These are phyloP conservation scores for Caenorhabditis wallacei DNA, from an alignment of 2,888 invertebrate species.

Conservation along the genomic window DNA sequence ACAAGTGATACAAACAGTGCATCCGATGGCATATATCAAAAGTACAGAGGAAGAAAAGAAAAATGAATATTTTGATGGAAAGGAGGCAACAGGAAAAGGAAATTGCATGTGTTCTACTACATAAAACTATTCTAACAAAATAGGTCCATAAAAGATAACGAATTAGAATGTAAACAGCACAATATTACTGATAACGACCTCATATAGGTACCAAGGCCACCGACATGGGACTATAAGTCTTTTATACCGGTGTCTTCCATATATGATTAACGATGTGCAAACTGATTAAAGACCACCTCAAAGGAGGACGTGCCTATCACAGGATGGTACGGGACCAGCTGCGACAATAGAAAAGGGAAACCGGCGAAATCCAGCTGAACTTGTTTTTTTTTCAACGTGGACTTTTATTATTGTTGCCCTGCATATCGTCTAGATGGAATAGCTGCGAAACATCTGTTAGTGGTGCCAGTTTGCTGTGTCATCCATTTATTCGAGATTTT, in stretches of 20 bases:
- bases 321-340: background rate
- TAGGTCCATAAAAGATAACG: too few relatives aligned
- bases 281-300: background rate
- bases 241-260: slow-evolving; percentile 17
- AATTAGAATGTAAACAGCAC: slow-evolving; percentile 6
- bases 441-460: background rate
- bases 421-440: background rate
- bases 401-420: background rate
- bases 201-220: background rate
- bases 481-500: background rate
- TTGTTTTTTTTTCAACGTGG: background rate
- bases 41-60: too few relatives aligned
- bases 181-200: slow-evolving; percentile 14
- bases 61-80: too few relatives aligned
- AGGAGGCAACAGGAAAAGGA: too few relatives aligned
- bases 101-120: too few relatives aligned
- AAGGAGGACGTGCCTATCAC: background rate
- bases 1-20: too few relatives aligned
- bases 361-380: background rate
- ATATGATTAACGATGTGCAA: slow-evolving; percentile 1
- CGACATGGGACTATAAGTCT: background rate
- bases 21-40: too few relatives aligned
- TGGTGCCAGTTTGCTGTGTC: background rate
- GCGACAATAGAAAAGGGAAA: background rate
- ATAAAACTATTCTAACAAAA: too few relatives aligned